A percentile compares a stretch with the other conserved stretches of the same genome.
These are phyloP conservation scores for Sardina pilchardus DNA, from an alignment of 2,113 vertebrate species.

Conservation along the genomic window DNA sequence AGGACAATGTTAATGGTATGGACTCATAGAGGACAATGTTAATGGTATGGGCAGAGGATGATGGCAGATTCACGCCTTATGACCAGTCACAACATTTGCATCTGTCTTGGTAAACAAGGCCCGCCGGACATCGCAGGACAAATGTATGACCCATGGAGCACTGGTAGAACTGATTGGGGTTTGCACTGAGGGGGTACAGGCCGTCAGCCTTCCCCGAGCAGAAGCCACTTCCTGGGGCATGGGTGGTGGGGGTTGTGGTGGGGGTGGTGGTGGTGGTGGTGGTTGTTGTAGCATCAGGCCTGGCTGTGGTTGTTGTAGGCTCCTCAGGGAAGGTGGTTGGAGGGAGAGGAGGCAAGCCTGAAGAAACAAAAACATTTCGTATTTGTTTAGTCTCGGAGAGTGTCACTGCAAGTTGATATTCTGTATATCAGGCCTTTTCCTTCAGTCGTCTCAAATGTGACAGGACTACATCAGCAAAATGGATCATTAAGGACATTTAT, in stretches of 20 bases:
- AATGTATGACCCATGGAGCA: slow-evolving; percentile 40
- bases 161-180: slow-evolving; percentile 55
- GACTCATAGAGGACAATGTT: no score
- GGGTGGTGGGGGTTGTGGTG: neutral
- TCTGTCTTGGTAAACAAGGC: slow-evolving; percentile 48
- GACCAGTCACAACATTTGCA: slow-evolving; percentile 43
- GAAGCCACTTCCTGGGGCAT: slow-evolving; percentile 44
- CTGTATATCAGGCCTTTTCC: no score
- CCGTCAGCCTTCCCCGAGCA: slow-evolving; percentile 51
- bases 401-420: no score
- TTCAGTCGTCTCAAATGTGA: no score
- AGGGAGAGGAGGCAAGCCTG: neutral
- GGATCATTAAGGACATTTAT: no score
- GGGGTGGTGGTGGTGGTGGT: neutral
- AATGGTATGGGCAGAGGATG: no score
- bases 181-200: slow-evolving; percentile 40
- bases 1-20: no score
- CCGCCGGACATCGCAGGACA: slow-evolving; percentile 34
- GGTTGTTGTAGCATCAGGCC: neutral
- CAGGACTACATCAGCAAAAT: no score
- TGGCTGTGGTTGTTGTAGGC: neutral
- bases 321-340: neutral
- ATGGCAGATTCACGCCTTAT: neutral
- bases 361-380: neutral
- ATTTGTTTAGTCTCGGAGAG: no score